phyloP scores from a whole-genome alignment of 2,888 invertebrate species.

The Cryptophagus acutangulus region DNA sequence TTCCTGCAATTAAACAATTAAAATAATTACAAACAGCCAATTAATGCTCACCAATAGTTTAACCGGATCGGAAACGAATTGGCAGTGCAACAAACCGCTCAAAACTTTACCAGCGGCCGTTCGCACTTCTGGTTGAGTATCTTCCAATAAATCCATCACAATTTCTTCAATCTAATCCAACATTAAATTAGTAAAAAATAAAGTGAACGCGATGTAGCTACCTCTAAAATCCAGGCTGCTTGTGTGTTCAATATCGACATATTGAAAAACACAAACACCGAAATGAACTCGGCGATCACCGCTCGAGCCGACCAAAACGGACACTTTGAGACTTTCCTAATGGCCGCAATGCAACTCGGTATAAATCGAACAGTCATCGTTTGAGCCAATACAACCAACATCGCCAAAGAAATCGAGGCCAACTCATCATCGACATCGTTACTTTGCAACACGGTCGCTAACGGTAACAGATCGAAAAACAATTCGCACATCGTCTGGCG shows the following conservation, averaged over 20 bases:
- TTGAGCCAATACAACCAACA: conserved; percentile 66
- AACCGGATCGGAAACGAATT: conserved; percentile 62
- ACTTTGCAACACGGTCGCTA: conserved; percentile 70
- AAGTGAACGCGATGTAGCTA: too few relatives aligned
- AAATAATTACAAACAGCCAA: conserved; percentile 4
- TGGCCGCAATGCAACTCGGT: conserved; percentile 54
- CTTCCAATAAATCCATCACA: conserved; percentile 64
- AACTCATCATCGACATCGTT: conserved; percentile 76
- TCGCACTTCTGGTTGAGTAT: conserved; percentile 73
- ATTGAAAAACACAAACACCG: conserved; percentile 68
- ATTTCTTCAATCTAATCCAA: conserved; percentile 51
- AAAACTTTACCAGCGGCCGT: conserved; percentile 77
- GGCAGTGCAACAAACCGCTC: conserved; percentile 81
- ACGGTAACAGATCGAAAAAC: conserved; percentile 58
- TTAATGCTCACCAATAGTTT: conserved; percentile 52
- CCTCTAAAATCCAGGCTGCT: conserved; percentile 51
- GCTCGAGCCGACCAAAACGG: conserved; percentile 67
- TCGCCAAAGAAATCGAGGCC: conserved; percentile 59
- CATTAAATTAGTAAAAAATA: conserved; percentile 6
- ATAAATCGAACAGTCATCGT: conserved; percentile 57
- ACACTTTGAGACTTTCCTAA: conserved; percentile 46
- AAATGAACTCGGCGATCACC: conserved; percentile 63
- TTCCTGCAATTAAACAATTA: conserved; percentile 44
- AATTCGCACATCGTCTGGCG: conserved; percentile 49
- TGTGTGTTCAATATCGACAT: conserved; percentile 59